These are phyloP conservation scores for Leguminivora glycinivorella DNA, from an alignment of 1,140 invertebrate genomes.

Conservation along the genomic window DNA sequence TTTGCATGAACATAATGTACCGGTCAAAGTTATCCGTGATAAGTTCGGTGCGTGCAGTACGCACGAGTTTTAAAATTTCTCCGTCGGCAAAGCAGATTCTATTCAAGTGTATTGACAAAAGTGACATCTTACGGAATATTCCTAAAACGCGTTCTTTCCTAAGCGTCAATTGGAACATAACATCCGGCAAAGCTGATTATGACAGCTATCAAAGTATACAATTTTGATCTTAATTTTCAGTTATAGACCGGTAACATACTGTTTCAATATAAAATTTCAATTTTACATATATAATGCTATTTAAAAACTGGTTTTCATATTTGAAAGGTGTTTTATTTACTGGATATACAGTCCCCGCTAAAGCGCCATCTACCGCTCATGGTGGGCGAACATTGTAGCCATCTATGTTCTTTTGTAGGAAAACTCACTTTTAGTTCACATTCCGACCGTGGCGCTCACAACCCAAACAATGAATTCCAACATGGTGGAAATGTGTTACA, in stretches of 20 bases:
- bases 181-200: not conserved
- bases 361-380: slow-evolving; percentile 36
- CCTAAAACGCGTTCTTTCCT: not conserved
- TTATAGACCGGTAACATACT: not conserved
- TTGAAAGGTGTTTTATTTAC: not conserved
- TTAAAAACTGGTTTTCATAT: not conserved
- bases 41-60: no score
- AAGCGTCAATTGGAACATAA: not conserved
- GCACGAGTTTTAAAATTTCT: slow-evolving; percentile 23
- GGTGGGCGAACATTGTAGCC: slow-evolving; percentile 26
- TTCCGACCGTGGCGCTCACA: slow-evolving; percentile 69
- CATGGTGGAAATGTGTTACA: slow-evolving; percentile 79
- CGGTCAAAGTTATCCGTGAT: no score
- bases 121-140: slow-evolving; percentile 3
- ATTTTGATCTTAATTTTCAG: not conserved
- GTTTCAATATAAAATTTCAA: not conserved
- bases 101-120: not conserved
- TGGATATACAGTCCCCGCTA: not conserved
- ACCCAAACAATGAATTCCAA: slow-evolving; percentile 80
- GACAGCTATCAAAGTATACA: not conserved
- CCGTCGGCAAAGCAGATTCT: slow-evolving; percentile 42
- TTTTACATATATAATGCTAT: not conserved
- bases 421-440: slow-evolving; percentile 48
- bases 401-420: slow-evolving; percentile 41
- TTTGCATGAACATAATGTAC: no score